Evolutionary conservation across 1,140 invertebrate genomes (phyloP), one percentile per base, ranked within the genome.

Genomic region (Cotesia typhae): DNA sequence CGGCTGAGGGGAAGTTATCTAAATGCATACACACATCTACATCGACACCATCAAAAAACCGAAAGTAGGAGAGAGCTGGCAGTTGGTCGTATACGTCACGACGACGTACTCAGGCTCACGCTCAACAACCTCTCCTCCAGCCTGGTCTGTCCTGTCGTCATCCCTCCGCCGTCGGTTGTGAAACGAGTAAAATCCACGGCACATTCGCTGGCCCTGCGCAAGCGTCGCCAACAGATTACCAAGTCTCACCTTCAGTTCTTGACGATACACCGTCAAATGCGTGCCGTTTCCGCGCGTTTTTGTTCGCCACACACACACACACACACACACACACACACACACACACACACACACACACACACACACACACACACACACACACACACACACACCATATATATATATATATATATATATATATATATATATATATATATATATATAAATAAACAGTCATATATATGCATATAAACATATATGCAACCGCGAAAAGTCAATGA

Each of bases 261-360:
- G 76, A 78, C 78, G 81, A 79, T 74, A 79, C 81, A 79, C 76
- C 80, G 81, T 79, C 75, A 83, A 81, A 83, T 72, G 78, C 77
- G 79, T 76, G 77, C 76, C 67, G 76, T 70, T 74, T 78, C 77
- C 66, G 71, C 77, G 69, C 71, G 71, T 73, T 67, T 73, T 71
- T 70, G 57, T 73, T 67, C 68, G 35, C 59, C 37, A 57, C 35
- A 61, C 9, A 7, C 7, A 12, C 20, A 20, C 10, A 47, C 3
- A 37, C 35, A 28, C 4, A 61, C 4, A 20, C 4, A 61, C 35
- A 14, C 7, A 14, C 7, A 64, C 35, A 61, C 9, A 7, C 7
- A 12, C 20, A 20, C 10, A 47, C 3, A 37, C 35, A 28, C 4
- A 61, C 4, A 20, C 4, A 61, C 35, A 14, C 7, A 14, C 7